Percentiles rank a stretch among this genome's conserved stretches.
These are phyloP conservation scores for Etheostoma nigrum DNA, from an alignment of 2,797 vertebrate species.

Conservation along the genomic window DNA sequence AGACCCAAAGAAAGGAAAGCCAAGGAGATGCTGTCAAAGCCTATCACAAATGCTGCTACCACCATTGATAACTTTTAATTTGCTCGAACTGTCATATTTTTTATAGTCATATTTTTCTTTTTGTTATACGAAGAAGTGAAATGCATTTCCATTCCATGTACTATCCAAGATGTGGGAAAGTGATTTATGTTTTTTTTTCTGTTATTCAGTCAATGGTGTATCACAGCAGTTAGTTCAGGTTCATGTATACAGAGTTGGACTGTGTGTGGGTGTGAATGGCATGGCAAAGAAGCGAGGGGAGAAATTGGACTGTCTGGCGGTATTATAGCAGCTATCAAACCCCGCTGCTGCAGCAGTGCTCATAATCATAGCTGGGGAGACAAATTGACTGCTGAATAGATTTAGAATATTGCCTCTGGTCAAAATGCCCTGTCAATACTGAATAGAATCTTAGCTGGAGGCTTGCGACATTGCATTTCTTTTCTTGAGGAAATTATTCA, in stretches of 20 bases:
- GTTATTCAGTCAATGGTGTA: conserved; percentile 61
- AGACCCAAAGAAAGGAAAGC: conserved; percentile 59
- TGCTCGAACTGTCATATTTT: conserved; percentile 55
- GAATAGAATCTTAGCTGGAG: conserved; percentile 55
- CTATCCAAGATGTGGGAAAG: conserved; percentile 50
- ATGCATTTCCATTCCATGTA: conserved; percentile 60
- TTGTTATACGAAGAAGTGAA: conserved; percentile 65
- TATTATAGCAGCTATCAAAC: conserved; percentile 79
- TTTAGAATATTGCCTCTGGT: conserved; percentile 63
- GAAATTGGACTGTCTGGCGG: conserved; percentile 75
- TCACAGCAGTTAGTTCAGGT: conserved; percentile 56
- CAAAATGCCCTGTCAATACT: conserved; percentile 67
- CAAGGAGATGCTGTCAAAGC: conserved; percentile 67
- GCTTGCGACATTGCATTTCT: conserved; percentile 44
- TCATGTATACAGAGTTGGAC: conserved; percentile 58
- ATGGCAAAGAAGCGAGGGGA: conserved; percentile 46
- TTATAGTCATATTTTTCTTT: too few relatives aligned
- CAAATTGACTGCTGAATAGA: conserved; percentile 79
- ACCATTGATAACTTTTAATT: conserved; percentile 79
- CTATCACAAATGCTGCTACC: conserved; percentile 54
- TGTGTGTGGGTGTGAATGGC: conserved; percentile 35
- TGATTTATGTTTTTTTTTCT: conserved; percentile 51
- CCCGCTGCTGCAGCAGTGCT: conserved; percentile 61
- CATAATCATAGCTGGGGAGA: conserved; percentile 72
- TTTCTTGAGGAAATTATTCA: conserved; percentile 56